Conservation (phyloP, 2,797 vertebrate species). For the Lacerta agilis region DNA sequence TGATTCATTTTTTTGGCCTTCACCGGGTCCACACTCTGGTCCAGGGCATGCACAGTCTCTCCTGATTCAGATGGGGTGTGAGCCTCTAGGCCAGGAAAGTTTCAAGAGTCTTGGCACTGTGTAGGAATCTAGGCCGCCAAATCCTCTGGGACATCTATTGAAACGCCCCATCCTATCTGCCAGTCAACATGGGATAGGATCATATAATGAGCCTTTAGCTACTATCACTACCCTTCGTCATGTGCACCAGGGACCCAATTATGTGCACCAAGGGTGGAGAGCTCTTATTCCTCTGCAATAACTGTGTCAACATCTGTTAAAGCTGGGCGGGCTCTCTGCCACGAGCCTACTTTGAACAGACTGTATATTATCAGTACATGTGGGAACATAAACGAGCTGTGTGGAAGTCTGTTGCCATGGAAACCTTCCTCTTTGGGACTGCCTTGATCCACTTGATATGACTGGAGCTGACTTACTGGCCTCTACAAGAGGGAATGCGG, state of each 20-base stretch:
- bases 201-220: not conserved
- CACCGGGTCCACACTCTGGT: too few relatives aligned
- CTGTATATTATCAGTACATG: not conserved
- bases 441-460: not conserved
- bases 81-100: not conserved
- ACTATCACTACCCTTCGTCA: not conserved
- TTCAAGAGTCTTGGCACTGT: not conserved
- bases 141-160: not conserved
- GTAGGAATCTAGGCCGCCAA: constrained; percentile 2
- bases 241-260: not conserved
- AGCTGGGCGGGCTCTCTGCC: not conserved
- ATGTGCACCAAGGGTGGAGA: not conserved
- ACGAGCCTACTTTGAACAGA: not conserved
- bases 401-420: not conserved
- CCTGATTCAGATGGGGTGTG: constrained; percentile 44
- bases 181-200: not conserved
- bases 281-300: not conserved
- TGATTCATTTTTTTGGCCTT: too few relatives aligned
- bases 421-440: constrained; percentile 3
- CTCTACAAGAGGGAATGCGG: not conserved
- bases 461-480: not conserved
- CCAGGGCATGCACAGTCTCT: too few relatives aligned
- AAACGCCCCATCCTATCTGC: not conserved
- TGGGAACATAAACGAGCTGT: not conserved
- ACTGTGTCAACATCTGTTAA: not conserved